A percentile compares a stretch with the other conserved stretches of the same genome.
These are phyloP conservation scores for Antechinus stuartii DNA, from an alignment of 2,113 vertebrate species.

Conservation along the genomic window DNA sequence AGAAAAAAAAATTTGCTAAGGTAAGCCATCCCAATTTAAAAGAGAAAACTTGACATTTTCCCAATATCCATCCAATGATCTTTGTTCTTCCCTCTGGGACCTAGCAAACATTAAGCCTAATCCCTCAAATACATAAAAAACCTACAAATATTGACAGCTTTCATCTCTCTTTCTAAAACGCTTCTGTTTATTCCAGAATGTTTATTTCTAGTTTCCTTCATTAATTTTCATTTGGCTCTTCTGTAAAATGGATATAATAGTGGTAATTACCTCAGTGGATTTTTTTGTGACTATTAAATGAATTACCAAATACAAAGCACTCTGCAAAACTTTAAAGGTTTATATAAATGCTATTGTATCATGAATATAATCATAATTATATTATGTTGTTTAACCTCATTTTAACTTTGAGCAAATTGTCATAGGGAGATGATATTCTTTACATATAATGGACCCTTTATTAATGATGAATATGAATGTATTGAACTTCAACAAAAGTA, in stretches of 20 bases:
- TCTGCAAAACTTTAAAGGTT: background rate
- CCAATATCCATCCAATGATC: background rate
- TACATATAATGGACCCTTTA: background rate
- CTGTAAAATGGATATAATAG: background rate
- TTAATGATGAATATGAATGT: background rate
- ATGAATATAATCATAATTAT: background rate
- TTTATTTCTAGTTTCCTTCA: background rate
- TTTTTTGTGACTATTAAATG: background rate
- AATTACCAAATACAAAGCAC: background rate
- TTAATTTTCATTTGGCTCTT: background rate
- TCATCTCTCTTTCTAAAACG: background rate
- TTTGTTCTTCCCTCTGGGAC: background rate
- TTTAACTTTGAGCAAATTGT: background rate
- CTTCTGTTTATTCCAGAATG: background rate
- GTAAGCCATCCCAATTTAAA: background rate
- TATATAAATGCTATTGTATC: background rate
- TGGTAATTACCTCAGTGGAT: background rate
- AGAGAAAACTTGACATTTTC: background rate
- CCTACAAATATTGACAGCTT: background rate
- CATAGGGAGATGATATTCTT: background rate
- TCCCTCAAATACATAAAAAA: background rate
- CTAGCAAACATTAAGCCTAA: background rate
- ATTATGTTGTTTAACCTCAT: background rate
- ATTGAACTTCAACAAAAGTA: background rate
- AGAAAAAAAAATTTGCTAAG: background rate